Conservation (phyloP, 2,797 vertebrate genomes). For the Anguilla megastoma region DNA sequence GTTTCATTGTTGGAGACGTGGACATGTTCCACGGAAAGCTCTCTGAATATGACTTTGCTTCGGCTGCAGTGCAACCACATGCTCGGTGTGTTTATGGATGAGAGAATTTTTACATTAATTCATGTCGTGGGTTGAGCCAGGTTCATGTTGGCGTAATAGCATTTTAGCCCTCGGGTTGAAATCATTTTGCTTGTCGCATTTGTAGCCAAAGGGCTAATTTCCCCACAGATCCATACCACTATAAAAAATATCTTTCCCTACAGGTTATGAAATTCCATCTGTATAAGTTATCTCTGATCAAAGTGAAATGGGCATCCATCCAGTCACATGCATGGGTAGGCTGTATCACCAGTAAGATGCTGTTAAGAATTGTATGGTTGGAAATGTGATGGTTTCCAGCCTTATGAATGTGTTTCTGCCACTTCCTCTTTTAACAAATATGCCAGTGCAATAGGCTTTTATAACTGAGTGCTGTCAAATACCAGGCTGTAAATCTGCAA, state of each 20-base stretch:
- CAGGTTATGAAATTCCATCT: conserved; percentile 57
- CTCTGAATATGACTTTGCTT: background rate
- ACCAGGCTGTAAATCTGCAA: too few species aligned
- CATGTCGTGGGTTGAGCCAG: background rate
- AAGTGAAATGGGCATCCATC: conserved; percentile 46
- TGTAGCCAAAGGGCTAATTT: conserved; percentile 78
- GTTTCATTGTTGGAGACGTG: background rate
- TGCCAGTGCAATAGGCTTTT: too few species aligned
- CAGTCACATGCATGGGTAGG: conserved; percentile 23
- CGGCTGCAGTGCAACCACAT: background rate
- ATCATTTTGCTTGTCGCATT: conserved; percentile 77
- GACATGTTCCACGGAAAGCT: background rate
- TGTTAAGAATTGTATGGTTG: background rate
- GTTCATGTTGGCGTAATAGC: conserved; percentile 68
- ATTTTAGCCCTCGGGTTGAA: conserved; percentile 67
- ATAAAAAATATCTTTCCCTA: conserved; percentile 64
- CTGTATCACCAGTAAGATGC: too few species aligned
- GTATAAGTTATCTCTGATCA: conserved; percentile 28
- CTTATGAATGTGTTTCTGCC: background rate
- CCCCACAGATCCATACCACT: conserved; percentile 65
- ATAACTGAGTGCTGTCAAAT: too few species aligned
- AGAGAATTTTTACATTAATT: conserved; percentile 7
- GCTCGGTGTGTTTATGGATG: conserved; percentile 63
- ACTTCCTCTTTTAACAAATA: too few species aligned
- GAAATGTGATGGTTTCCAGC: background rate